These are phyloP conservation scores for Diachasmimorpha longicaudata DNA, from an alignment of 1,140 invertebrate genomes.

Conservation along the genomic window DNA sequence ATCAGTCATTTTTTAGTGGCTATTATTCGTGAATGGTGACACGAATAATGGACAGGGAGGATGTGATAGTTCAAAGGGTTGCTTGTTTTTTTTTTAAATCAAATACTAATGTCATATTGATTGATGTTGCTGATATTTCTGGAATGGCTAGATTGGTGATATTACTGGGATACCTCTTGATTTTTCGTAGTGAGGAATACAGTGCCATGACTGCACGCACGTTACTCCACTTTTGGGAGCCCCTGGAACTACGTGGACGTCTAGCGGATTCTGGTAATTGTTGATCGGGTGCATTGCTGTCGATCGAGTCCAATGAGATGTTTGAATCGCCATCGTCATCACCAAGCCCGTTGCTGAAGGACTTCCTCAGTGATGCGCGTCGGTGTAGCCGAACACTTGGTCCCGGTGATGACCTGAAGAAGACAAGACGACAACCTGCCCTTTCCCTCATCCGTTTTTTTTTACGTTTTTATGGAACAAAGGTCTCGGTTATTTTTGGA, in stretches of 20 bases:
- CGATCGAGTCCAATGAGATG: slow-evolving; percentile 49
- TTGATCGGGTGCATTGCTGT: slow-evolving; percentile 44
- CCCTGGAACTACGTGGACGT: slow-evolving; percentile 62
- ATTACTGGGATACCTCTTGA: slow-evolving; percentile 74
- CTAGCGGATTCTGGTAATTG: slow-evolving; percentile 41
- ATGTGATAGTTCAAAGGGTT: neutral
- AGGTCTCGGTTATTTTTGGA: slow-evolving; percentile 27
- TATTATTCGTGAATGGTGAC: neutral
- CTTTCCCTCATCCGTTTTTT: slow-evolving; percentile 31
- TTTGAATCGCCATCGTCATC: slow-evolving; percentile 38
- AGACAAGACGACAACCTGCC: slow-evolving; percentile 35
- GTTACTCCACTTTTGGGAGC: slow-evolving; percentile 83
- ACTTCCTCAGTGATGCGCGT: slow-evolving; percentile 40
- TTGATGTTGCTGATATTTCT: neutral
- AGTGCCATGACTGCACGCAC: slow-evolving; percentile 84
- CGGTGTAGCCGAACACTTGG: slow-evolving; percentile 36
- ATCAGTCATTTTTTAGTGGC: neutral
- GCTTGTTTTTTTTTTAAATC: neutral
- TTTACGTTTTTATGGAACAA: slow-evolving; percentile 23
- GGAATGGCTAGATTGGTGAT: neutral
- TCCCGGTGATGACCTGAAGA: slow-evolving; percentile 49
- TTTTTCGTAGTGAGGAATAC: slow-evolving; percentile 84
- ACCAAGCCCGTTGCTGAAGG: slow-evolving; percentile 33
- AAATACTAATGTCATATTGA: neutral
- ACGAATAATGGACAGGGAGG: neutral